Evolutionary conservation across 2,888 invertebrate genomes (phyloP).

Genomic region (Prosopocoilus inquinatus): DNA sequence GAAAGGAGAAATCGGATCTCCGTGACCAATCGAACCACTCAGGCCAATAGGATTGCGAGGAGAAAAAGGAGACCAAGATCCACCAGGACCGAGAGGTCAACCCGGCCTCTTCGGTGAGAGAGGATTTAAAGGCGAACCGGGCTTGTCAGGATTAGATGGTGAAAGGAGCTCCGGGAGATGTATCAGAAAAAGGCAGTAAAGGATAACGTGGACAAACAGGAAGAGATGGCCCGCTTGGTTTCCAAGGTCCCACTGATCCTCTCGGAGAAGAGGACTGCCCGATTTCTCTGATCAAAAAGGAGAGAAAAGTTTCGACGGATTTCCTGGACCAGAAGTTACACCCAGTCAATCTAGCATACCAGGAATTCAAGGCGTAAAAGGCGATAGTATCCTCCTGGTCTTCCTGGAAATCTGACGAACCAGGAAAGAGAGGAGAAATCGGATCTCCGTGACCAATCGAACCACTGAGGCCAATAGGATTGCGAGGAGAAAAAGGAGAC

Average conservation of each 20-base stretch:
- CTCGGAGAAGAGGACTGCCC: constrained; percentile 65
- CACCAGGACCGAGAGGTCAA: constrained; percentile 68
- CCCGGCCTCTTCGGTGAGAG: constrained; percentile 62
- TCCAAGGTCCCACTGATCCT: constrained; percentile 63
- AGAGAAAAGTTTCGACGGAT: too few species aligned
- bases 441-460: constrained; percentile 62
- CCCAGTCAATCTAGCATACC: too few species aligned
- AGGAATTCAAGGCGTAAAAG: too few species aligned
- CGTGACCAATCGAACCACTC: constrained; percentile 59
- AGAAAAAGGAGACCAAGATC: constrained; percentile 75
- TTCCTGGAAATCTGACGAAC: constrained; percentile 62
- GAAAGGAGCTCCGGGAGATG: constrained; percentile 64
- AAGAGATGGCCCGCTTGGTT: constrained; percentile 55
- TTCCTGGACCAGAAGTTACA: too few species aligned
- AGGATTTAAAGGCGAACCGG: constrained; percentile 68
- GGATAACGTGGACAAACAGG: constrained; percentile 58
- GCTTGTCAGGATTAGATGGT: constrained; percentile 56
- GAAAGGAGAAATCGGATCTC: constrained; percentile 60
- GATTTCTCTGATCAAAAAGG: constrained; percentile 73
- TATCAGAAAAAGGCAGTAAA: constrained; percentile 59
- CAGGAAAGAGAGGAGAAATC: constrained; percentile 62
- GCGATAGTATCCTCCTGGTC: constrained; percentile 54
- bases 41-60: constrained; percentile 64
- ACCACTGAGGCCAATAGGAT: constrained; percentile 58
- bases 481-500: constrained; percentile 73